Conservation (phyloP, 2,797 vertebrate genomes). For the Rhinella marina region DNA sequence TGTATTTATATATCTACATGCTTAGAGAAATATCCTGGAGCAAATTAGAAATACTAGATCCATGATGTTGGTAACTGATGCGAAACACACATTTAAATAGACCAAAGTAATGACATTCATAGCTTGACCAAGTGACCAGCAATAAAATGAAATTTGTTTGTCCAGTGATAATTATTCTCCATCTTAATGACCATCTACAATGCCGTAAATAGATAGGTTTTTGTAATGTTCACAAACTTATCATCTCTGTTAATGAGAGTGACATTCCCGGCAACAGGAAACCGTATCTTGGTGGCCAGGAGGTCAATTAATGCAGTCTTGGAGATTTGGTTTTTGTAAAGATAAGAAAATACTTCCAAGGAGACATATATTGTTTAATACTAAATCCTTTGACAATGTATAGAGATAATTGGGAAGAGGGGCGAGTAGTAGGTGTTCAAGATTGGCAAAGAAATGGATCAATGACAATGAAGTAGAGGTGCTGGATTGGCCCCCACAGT, state of each 20-base stretch:
- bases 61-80: slow-evolving; percentile 9
- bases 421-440: background rate
- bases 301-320: slow-evolving; percentile 40
- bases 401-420: background rate
- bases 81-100: slow-evolving; percentile 24
- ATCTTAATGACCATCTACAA: slow-evolving; percentile 31
- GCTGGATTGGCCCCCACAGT: too few species aligned
- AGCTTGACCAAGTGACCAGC: background rate
- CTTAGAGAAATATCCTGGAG: background rate
- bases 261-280: slow-evolving; percentile 43
- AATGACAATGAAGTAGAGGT: too few species aligned
- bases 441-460: too few species aligned
- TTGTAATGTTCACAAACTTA: slow-evolving; percentile 47
- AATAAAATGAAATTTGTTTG: slow-evolving; percentile 28
- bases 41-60: background rate
- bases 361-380: background rate
- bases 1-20: background rate
- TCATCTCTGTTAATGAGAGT: slow-evolving; percentile 47
- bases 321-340: slow-evolving; percentile 23
- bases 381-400: background rate
- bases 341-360: slow-evolving; percentile 4
- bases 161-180: slow-evolving; percentile 32
- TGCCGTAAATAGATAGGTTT: slow-evolving; percentile 47
- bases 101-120: slow-evolving; percentile 15
- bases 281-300: slow-evolving; percentile 12